Conservation (phyloP, 2,113 vertebrate species). For the Turdus rufiventris region DNA sequence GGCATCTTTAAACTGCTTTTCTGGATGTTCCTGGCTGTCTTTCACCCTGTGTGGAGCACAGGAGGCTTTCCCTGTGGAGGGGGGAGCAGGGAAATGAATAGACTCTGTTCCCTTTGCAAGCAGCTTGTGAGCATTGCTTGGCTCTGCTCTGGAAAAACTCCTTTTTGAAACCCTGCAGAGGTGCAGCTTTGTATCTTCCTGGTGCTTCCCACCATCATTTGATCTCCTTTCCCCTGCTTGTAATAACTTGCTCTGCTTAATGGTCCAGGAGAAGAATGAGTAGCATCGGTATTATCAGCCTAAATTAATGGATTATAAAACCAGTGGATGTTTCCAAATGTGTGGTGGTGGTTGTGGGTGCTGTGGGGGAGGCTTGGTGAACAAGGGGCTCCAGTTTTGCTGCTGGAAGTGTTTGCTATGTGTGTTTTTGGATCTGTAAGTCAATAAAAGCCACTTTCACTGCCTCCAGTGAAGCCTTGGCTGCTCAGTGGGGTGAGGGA, state of each 20-base stretch:
- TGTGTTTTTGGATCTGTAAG: neutral
- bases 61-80: neutral
- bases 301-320: neutral
- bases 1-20: neutral
- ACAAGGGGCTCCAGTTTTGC: neutral
- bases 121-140: neutral
- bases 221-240: neutral
- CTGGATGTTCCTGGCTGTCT: neutral
- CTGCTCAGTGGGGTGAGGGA: neutral
- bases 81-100: neutral
- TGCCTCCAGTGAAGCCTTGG: neutral
- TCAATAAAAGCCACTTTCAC: conserved; percentile 21
- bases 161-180: neutral
- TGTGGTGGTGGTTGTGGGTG: neutral
- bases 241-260: neutral
- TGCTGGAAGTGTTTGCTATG: neutral
- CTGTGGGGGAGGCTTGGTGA: neutral
- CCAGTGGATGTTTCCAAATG: neutral
- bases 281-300: neutral
- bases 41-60: neutral
- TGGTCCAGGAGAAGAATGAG: neutral
- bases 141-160: neutral
- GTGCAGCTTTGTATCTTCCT: neutral
- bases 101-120: neutral
- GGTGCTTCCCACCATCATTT: neutral